A percentile compares a stretch with the other conserved stretches of the same genome.
Conservation (phyloP, 2,888 invertebrate species). For the Drosophila leonis region DNA sequence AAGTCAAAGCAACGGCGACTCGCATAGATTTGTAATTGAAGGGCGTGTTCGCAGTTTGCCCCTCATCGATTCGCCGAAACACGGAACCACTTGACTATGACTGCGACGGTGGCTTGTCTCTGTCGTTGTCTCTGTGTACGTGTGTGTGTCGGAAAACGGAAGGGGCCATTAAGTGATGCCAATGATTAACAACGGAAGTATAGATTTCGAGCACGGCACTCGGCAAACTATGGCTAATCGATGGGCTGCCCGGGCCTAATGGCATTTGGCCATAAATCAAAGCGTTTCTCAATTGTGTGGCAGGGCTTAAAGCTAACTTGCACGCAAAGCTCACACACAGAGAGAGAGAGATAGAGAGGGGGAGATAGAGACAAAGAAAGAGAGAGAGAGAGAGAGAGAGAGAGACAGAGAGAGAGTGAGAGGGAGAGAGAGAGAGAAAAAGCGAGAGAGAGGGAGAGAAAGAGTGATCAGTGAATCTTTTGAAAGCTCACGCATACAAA, state of each 20-base stretch:
- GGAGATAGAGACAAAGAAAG: neutral
- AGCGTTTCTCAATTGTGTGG: constrained; percentile 51
- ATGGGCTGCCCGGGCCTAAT: constrained; percentile 69
- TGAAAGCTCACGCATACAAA: constrained; percentile 6
- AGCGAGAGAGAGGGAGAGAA: neutral
- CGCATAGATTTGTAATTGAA: constrained; percentile 84
- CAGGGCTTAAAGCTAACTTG: constrained; percentile 12
- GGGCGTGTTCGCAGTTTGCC: constrained; percentile 78
- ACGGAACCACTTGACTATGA: constrained; percentile 56
- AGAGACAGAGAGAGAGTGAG: neutral
- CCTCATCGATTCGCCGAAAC: constrained; percentile 22
- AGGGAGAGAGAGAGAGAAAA: too few relatives aligned
- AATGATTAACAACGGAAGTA: constrained; percentile 85
- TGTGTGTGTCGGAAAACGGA: constrained; percentile 68
- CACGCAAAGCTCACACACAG: constrained; percentile 6
- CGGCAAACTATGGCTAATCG: constrained; percentile 70
- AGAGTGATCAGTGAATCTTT: constrained; percentile 32
- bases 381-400: neutral
- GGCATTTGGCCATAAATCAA: constrained; percentile 77
- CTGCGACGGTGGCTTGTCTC: constrained; percentile 40
- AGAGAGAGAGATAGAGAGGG: neutral
- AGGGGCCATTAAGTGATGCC: constrained; percentile 85
- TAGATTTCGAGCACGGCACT: constrained; percentile 76
- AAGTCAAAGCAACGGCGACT: constrained; percentile 34
- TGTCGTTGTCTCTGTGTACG: constrained; percentile 18